These are phyloP conservation scores for Halocynthia roretzi DNA, from an alignment of 23 tunicate species.

Conservation along the genomic window DNA sequence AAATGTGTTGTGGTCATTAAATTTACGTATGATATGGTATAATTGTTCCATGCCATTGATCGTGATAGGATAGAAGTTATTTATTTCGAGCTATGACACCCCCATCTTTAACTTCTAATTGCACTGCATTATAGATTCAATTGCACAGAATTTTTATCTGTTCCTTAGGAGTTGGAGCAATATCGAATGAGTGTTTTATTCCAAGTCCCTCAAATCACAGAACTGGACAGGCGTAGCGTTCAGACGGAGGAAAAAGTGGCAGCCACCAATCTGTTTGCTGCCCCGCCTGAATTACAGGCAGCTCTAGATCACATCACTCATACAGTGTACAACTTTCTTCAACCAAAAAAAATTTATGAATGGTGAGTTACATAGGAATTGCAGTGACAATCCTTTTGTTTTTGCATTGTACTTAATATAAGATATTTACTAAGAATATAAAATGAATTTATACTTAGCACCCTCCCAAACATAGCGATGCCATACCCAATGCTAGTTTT, in stretches of 20 bases:
- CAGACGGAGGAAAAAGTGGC: slow-evolving; percentile 73
- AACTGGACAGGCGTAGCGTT: slow-evolving; percentile 40
- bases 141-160: not conserved
- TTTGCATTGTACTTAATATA: too few species aligned
- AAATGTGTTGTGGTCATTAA: not conserved
- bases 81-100: not conserved
- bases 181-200: slow-evolving; percentile 74
- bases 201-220: slow-evolving; percentile 63
- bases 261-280: slow-evolving; percentile 71
- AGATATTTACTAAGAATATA: too few species aligned
- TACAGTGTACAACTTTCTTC: slow-evolving; percentile 84
- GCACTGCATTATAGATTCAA: not conserved
- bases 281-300: slow-evolving; percentile 92
- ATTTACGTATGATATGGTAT: not conserved
- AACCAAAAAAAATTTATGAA: slow-evolving; percentile 77
- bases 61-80: not conserved
- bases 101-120: not conserved
- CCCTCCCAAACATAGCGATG: slow-evolving; percentile 86
- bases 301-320: slow-evolving; percentile 90
- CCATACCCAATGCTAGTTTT: slow-evolving; percentile 93
- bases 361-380: slow-evolving; percentile 1
- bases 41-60: not conserved
- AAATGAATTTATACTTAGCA: slow-evolving; percentile 22
- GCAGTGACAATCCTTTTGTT: too few species aligned
- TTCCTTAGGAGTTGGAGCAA: slow-evolving; percentile 26